Percentiles rank a stretch among this genome's conserved stretches.
These are phyloP conservation scores for Coluber constrictor DNA, from an alignment of 2,797 vertebrate genomes.

Conservation along the genomic window DNA sequence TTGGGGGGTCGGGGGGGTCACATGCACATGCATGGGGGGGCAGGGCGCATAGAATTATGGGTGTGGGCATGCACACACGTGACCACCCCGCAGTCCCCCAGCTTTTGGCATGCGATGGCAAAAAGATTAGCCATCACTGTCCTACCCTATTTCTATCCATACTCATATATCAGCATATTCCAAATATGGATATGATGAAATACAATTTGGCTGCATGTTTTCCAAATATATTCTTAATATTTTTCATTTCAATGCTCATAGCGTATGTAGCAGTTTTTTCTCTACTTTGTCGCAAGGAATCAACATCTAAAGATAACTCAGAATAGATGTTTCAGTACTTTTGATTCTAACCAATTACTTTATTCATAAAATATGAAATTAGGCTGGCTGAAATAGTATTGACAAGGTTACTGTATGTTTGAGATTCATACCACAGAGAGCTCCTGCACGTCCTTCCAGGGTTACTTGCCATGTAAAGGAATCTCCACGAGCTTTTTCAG, in stretches of 20 bases:
- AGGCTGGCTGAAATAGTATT: rapidly evolving
- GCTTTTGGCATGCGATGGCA: no score
- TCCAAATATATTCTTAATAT: not conserved
- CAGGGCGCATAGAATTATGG: no score
- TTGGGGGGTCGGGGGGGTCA: no score
- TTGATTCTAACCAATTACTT: not conserved
- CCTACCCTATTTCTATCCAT: not conserved
- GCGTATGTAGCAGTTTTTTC: not conserved
- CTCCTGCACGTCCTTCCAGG: constrained; percentile 94
- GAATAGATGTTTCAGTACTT: not conserved
- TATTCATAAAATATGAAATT: not conserved
- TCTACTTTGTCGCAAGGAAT: not conserved
- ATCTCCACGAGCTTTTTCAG: constrained; percentile 95
- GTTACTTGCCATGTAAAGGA: constrained; percentile 98
- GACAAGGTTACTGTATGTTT: not conserved
- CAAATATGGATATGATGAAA: not conserved
- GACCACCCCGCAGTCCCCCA: no score
- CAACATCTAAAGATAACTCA: not conserved
- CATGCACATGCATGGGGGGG: no score
- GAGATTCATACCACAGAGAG: constrained; percentile 87
- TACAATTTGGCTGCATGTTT: not conserved
- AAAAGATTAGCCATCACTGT: no score
- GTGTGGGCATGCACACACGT: no score
- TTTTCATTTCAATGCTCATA: not conserved
- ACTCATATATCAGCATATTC: not conserved